Percentiles rank a stretch among this genome's conserved stretches.
These are phyloP conservation scores for Picathartes gymnocephalus DNA, from an alignment of 2,113 vertebrate genomes.

Conservation along the genomic window DNA sequence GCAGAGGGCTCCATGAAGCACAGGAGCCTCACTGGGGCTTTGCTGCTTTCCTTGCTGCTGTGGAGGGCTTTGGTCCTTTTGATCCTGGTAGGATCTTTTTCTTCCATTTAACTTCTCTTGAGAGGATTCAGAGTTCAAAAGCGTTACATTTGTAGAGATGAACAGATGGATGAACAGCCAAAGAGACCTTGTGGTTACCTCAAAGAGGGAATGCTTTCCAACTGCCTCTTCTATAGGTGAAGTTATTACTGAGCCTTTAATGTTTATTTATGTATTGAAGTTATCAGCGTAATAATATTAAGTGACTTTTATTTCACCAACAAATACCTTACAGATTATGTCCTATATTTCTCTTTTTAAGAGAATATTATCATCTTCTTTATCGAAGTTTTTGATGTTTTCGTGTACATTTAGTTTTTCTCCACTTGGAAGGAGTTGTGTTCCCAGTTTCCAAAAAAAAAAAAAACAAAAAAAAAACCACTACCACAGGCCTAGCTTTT, in stretches of 20 bases:
- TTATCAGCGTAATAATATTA: slow-evolving; percentile 26
- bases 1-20: background rate
- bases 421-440: background rate
- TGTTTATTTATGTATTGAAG: slow-evolving; percentile 43
- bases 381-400: slow-evolving; percentile 24
- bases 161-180: background rate
- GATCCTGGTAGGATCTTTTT: background rate
- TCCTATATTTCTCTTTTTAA: slow-evolving; percentile 4
- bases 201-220: background rate
- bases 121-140: background rate
- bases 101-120: background rate
- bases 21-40: background rate
- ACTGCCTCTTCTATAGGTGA: background rate
- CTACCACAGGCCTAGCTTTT: background rate
- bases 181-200: background rate
- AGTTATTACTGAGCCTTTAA: slow-evolving; percentile 23
- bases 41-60: background rate
- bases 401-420: slow-evolving; percentile 44
- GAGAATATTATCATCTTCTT: background rate
- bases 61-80: background rate
- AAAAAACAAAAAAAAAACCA: background rate
- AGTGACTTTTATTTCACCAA: slow-evolving; percentile 40
- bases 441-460: background rate
- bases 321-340: slow-evolving; percentile 22
- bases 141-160: background rate